phyloP scores from a whole-genome alignment of 53 echinoderm and acorn worm species.

The Holothuria leucospilota region DNA sequence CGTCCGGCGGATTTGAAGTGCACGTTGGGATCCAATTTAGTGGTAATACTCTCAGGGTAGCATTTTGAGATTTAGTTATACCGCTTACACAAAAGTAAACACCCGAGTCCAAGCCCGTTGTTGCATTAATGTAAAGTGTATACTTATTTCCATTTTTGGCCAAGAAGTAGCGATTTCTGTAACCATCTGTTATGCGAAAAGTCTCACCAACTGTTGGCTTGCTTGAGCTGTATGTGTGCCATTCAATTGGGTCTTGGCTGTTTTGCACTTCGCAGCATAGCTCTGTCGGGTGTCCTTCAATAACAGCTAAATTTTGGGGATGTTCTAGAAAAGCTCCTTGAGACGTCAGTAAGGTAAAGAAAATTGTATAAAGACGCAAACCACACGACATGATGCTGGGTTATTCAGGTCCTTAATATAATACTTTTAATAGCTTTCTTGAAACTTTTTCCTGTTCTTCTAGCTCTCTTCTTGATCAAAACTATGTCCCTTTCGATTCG shows the following conservation, averaged over 20 bases:
- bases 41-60: constrained; percentile 60
- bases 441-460: too few species aligned
- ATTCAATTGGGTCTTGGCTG: neutral
- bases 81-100: constrained; percentile 52
- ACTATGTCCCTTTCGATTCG: too few species aligned
- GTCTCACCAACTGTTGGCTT: neutral
- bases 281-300: constrained; percentile 10
- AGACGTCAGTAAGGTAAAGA: neutral
- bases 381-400: too few species aligned
- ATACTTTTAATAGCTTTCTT: too few species aligned
- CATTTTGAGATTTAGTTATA: neutral
- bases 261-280: neutral
- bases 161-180: constrained; percentile 65
- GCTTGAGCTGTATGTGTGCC: constrained; percentile 8
- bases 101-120: constrained; percentile 51
- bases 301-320: neutral
- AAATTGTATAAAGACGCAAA: too few species aligned
- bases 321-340: neutral
- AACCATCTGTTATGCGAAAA: neutral
- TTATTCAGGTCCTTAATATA: too few species aligned
- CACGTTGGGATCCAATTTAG: constrained; percentile 65
- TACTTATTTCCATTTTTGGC: neutral
- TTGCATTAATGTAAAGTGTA: constrained; percentile 56
- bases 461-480: too few species aligned
- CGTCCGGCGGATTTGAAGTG: constrained; percentile 7